Percentiles rank a stretch among this genome's conserved stretches.
Conservation (phyloP, 2,888 invertebrate species). For the Polylopha cassiicola region DNA sequence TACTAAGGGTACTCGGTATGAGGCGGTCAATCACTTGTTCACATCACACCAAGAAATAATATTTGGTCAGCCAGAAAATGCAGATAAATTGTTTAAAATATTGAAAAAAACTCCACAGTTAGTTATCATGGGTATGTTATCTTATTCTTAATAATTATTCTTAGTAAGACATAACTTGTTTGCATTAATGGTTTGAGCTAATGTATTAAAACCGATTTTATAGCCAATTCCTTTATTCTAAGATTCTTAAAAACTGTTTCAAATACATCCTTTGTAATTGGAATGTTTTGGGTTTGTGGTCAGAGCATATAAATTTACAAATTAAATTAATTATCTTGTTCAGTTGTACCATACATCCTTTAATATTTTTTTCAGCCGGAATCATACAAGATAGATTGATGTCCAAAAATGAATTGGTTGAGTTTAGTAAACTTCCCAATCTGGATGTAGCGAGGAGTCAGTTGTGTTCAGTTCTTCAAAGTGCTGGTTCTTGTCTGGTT, state of each 20-base stretch:
- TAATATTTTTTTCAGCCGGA: slow-evolving; percentile 76
- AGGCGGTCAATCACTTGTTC: slow-evolving; percentile 80
- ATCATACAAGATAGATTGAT: slow-evolving; percentile 83
- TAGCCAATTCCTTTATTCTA: neutral
- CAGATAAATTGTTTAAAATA: slow-evolving; percentile 79
- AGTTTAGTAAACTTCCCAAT: slow-evolving; percentile 80
- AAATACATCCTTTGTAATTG: too few relatives aligned
- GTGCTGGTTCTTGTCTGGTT: slow-evolving; percentile 80
- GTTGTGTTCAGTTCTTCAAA: slow-evolving; percentile 82
- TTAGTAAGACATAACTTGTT: neutral
- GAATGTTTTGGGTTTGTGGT: too few relatives aligned
- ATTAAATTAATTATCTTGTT: slow-evolving; percentile 10
- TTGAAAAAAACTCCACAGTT: slow-evolving; percentile 84
- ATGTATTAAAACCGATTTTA: neutral
- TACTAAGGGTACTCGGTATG: slow-evolving; percentile 81
- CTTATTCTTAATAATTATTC: slow-evolving; percentile 3
- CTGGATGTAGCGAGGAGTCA: slow-evolving; percentile 81
- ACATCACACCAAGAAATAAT: slow-evolving; percentile 80
- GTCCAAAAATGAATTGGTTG: slow-evolving; percentile 81
- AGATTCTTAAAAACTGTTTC: too few relatives aligned
- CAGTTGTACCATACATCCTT: too few relatives aligned
- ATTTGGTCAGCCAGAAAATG: slow-evolving; percentile 82
- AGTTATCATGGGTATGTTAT: slow-evolving; percentile 79
- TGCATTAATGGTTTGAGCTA: neutral
- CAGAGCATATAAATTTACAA: slow-evolving; percentile 1